Conservation (phyloP, 2,113 vertebrate genomes). For the Todiramphus chloris region DNA sequence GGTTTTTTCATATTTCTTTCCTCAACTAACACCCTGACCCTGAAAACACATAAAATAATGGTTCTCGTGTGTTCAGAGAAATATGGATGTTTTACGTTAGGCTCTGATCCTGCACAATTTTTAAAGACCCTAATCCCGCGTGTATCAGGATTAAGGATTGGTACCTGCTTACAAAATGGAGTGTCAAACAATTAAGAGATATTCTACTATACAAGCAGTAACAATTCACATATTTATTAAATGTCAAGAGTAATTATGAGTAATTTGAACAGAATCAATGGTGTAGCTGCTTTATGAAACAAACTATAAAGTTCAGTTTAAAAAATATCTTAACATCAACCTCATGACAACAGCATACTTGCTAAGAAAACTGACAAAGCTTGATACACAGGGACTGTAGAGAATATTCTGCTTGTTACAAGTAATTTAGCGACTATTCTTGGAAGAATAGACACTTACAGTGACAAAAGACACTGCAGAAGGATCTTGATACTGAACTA, state of each 20-base stretch:
- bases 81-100: background rate
- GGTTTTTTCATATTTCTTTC: background rate
- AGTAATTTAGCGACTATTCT: background rate
- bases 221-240: background rate
- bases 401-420: background rate
- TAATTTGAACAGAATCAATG: background rate
- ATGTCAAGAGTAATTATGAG: background rate
- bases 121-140: background rate
- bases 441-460: conserved; percentile 72
- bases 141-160: background rate
- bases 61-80: background rate
- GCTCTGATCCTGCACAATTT: background rate
- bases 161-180: background rate
- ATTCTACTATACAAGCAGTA: background rate
- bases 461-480: conserved; percentile 97
- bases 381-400: background rate
- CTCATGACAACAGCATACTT: background rate
- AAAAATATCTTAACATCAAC: background rate
- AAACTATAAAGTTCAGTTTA: background rate
- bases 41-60: background rate
- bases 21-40: background rate
- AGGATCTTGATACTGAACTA: conserved; percentile 98
- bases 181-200: background rate
- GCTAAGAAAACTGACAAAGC: background rate
- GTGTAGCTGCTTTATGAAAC: background rate